Percentiles rank a stretch among this genome's conserved stretches.
These are phyloP conservation scores for Leistus spinibarbis DNA, from an alignment of 2,888 invertebrate genomes.

Conservation along the genomic window DNA sequence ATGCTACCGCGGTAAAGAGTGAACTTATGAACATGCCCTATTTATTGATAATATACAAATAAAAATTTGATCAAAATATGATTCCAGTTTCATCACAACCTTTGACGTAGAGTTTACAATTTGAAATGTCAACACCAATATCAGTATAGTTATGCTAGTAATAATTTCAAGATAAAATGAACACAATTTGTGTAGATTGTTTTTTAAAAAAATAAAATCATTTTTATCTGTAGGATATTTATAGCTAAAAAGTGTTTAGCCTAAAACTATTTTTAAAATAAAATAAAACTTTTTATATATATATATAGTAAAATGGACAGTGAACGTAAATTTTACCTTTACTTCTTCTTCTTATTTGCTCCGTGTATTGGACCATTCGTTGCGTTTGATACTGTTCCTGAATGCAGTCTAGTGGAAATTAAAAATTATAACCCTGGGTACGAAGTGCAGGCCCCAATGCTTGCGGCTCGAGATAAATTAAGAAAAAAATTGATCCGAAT, in stretches of 20 bases:
- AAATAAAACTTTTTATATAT: neutral
- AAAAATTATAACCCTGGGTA: too few relatives aligned
- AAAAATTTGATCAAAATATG: neutral
- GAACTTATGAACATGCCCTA: too few relatives aligned
- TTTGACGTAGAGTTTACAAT: neutral
- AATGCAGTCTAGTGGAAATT: constrained; percentile 7
- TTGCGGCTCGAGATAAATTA: neutral
- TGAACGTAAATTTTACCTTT: constrained; percentile 16
- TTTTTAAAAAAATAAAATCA: neutral
- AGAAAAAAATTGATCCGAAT: neutral
- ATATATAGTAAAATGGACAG: constrained; percentile 10
- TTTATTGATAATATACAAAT: too few relatives aligned
- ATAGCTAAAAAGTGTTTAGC: neutral
- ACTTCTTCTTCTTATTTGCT: constrained; percentile 33
- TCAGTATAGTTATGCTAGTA: neutral
- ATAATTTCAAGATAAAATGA: neutral
- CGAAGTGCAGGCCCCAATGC: too few relatives aligned
- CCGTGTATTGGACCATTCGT: constrained; percentile 32
- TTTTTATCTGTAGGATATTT: neutral
- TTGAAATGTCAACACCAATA: neutral
- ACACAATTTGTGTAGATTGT: neutral
- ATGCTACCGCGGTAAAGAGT: too few relatives aligned
- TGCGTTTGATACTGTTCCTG: constrained; percentile 27
- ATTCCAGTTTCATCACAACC: neutral
- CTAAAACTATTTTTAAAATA: neutral